phyloP scores from a whole-genome alignment of 2,888 invertebrate genomes.

The Lepetodrilus schrolli region DNA sequence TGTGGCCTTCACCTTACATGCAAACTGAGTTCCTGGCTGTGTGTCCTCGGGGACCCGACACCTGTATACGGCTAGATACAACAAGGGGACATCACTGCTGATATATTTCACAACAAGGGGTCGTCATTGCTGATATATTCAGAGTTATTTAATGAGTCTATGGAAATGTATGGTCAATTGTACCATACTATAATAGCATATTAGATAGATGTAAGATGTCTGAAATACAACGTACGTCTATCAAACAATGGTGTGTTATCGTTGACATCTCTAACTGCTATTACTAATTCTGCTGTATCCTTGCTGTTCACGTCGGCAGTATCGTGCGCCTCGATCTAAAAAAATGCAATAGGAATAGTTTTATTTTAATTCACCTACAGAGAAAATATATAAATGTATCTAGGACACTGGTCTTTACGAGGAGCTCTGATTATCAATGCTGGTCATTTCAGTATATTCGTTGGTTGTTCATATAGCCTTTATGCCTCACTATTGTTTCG shows the following conservation, averaged over 20 bases:
- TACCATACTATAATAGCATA: too few relatives aligned
- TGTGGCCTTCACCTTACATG: conserved; percentile 20
- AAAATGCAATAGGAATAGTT: not conserved
- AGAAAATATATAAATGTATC: not conserved
- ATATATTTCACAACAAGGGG: too few relatives aligned
- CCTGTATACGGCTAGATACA: conserved; percentile 2
- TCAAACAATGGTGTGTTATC: not conserved
- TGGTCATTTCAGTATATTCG: too few relatives aligned
- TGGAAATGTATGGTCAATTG: too few relatives aligned
- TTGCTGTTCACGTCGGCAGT: not conserved
- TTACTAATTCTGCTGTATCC: not conserved
- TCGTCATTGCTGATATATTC: too few relatives aligned
- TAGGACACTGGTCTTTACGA: too few relatives aligned
- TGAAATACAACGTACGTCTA: not conserved
- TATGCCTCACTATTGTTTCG: too few relatives aligned
- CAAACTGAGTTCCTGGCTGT: not conserved
- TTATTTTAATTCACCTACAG: not conserved
- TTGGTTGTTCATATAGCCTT: too few relatives aligned
- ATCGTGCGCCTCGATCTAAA: not conserved
- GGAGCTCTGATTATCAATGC: too few relatives aligned
- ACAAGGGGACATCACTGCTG: too few relatives aligned
- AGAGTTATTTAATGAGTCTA: too few relatives aligned
- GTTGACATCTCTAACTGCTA: not conserved
- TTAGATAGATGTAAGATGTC: too few relatives aligned
- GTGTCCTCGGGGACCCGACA: conserved; percentile 18